Conservation (phyloP, 1,140 invertebrate species). For the Hyles euphorbiae region DNA sequence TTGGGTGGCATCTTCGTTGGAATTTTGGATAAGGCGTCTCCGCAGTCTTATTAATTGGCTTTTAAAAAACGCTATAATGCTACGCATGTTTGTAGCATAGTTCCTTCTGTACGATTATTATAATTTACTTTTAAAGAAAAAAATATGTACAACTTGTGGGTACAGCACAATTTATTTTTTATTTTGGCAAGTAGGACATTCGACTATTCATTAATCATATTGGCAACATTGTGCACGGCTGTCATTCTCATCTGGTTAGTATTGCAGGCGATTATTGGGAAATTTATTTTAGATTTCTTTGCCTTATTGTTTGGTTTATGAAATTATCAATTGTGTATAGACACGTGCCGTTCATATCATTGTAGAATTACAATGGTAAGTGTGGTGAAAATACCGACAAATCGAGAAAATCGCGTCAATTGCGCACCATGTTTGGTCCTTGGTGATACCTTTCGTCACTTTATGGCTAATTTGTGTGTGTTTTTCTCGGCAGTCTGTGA, state of each 20-base stretch:
- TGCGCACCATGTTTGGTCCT: constrained; percentile 29
- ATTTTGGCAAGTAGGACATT: too few relatives aligned
- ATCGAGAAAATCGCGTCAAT: constrained; percentile 10
- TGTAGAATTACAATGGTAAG: constrained; percentile 51
- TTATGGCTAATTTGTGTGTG: constrained; percentile 16
- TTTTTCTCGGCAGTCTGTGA: constrained; percentile 80
- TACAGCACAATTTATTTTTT: too few relatives aligned
- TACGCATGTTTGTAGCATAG: too few relatives aligned
- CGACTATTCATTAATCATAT: too few relatives aligned
- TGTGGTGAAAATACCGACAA: constrained; percentile 1
- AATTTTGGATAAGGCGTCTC: too few relatives aligned
- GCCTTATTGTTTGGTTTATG: constrained; percentile 30
- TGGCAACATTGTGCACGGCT: too few relatives aligned
- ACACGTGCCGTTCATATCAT: constrained; percentile 22
- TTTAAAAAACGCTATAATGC: too few relatives aligned
- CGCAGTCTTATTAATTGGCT: too few relatives aligned
- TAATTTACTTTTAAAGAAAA: too few relatives aligned
- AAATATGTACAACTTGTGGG: too few relatives aligned
- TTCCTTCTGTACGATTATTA: too few relatives aligned
- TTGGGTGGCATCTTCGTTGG: too few relatives aligned
- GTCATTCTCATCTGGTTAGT: constrained; percentile 48
- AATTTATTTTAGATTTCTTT: constrained; percentile 53
- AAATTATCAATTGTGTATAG: constrained; percentile 24
- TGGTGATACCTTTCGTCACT: constrained; percentile 17
- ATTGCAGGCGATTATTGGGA: constrained; percentile 27